phyloP scores from a whole-genome alignment of 2,797 vertebrate genomes.

The Myoxocephalus aenaeus region DNA sequence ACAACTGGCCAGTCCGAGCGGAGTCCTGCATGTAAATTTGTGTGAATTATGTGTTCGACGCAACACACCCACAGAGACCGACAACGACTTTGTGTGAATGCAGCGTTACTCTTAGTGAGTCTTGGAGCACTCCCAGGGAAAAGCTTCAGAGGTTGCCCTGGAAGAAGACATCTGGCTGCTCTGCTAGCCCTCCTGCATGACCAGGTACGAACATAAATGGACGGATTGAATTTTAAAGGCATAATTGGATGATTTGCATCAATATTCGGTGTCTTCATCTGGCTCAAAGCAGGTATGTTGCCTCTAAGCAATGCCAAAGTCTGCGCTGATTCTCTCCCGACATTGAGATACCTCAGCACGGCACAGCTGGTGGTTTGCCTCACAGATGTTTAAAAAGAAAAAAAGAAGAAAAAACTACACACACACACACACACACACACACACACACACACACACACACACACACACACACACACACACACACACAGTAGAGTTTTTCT shows the following conservation, averaged over 20 bases:
- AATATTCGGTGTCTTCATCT: not conserved
- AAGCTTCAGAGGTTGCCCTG: not conserved
- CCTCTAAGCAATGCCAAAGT: not conserved
- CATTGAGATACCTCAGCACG: not conserved
- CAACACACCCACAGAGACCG: conserved; percentile 1
- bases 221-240: not conserved
- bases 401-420: not conserved
- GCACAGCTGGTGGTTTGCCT: conserved; percentile 24
- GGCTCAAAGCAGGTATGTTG: not conserved
- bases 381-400: conserved; percentile 16
- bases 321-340: not conserved
- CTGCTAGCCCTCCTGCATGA: not conserved
- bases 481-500: not conserved
- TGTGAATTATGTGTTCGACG: not conserved
- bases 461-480: too few species aligned
- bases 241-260: conserved; percentile 17
- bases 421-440: too few species aligned
- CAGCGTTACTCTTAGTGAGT: not conserved
- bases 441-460: too few species aligned
- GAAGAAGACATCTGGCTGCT: conserved; percentile 2
- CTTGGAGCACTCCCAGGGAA: not conserved
- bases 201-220: not conserved
- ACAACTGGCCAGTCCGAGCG: not conserved
- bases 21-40: conserved; percentile 7
- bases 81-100: conserved; percentile 2